Conservation (phyloP, 2,888 invertebrate species). For the Mactromeris polynyma region DNA sequence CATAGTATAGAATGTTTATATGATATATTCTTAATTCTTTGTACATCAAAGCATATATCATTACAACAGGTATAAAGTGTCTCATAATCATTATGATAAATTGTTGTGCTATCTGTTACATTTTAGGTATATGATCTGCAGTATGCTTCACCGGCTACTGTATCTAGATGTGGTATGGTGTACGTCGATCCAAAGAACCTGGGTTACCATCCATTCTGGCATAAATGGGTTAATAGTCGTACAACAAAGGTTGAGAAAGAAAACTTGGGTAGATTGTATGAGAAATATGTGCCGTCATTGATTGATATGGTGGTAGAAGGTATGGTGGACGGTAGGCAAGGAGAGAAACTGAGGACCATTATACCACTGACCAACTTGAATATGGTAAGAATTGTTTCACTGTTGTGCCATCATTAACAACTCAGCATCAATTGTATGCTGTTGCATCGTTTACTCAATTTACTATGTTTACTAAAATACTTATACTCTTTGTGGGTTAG, state of each 20-base stretch:
- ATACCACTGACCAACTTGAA: constrained; percentile 95
- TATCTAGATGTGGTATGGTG: constrained; percentile 97
- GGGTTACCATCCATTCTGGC: constrained; percentile 95
- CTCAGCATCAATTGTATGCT: too few species aligned
- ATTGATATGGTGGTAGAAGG: constrained; percentile 93
- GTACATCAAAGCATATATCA: too few species aligned
- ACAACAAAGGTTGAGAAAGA: constrained; percentile 81
- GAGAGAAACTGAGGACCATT: constrained; percentile 92
- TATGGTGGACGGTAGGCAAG: constrained; percentile 90
- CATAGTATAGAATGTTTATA: too few species aligned
- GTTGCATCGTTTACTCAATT: too few species aligned
- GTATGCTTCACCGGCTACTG: constrained; percentile 97
- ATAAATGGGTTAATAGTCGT: constrained; percentile 90
- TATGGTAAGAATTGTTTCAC: constrained; percentile 89
- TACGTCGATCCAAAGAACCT: constrained; percentile 97
- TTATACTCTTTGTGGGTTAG: too few species aligned
- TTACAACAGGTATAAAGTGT: too few species aligned
- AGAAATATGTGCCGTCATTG: constrained; percentile 92
- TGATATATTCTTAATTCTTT: too few species aligned
- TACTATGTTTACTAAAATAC: too few species aligned
- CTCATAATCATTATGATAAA: background rate
- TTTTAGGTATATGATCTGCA: constrained; percentile 93
- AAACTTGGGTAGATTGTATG: constrained; percentile 89
- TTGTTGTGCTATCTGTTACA: background rate
- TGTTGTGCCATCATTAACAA: too few species aligned